These are phyloP conservation scores for Pelvicachromis taeniatus DNA, from an alignment of 2,113 vertebrate genomes.

Conservation along the genomic window DNA sequence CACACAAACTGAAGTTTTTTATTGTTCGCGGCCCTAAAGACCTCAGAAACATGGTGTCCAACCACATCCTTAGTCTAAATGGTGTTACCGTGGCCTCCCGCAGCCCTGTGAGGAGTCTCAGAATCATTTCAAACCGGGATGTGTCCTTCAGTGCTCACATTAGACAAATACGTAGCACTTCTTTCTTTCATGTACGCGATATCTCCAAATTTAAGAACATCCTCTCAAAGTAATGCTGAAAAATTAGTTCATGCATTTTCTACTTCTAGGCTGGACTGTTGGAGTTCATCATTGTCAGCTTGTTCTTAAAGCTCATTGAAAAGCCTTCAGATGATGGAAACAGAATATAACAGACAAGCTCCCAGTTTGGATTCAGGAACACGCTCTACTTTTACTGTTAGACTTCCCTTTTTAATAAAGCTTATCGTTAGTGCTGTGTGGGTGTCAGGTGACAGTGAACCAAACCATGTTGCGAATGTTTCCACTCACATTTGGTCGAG, in stretches of 20 bases:
- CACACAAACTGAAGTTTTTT: fast-evolving
- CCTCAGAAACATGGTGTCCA: neutral
- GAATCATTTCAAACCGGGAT: neutral
- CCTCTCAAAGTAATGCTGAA: fast-evolving
- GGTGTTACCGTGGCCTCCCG: neutral
- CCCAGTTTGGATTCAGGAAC: neutral
- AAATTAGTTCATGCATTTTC: neutral
- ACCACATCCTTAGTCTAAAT: neutral
- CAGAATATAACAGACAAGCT: neutral
- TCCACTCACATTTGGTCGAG: neutral
- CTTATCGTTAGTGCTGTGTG: neutral
- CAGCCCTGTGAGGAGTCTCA: neutral
- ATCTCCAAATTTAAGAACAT: neutral
- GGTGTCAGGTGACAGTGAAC: neutral
- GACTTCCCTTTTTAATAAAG: neutral
- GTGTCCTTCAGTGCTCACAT: neutral
- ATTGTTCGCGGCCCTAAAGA: fast-evolving
- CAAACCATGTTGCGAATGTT: neutral
- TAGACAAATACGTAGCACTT: neutral
- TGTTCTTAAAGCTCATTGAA: neutral
- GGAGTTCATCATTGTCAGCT: neutral
- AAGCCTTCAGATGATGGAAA: neutral
- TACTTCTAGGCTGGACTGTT: neutral
- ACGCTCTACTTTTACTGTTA: neutral
- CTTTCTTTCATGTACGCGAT: neutral